Evolutionary conservation across 2,797 vertebrate species (phyloP).

Genomic region (Halcyon badia): DNA sequence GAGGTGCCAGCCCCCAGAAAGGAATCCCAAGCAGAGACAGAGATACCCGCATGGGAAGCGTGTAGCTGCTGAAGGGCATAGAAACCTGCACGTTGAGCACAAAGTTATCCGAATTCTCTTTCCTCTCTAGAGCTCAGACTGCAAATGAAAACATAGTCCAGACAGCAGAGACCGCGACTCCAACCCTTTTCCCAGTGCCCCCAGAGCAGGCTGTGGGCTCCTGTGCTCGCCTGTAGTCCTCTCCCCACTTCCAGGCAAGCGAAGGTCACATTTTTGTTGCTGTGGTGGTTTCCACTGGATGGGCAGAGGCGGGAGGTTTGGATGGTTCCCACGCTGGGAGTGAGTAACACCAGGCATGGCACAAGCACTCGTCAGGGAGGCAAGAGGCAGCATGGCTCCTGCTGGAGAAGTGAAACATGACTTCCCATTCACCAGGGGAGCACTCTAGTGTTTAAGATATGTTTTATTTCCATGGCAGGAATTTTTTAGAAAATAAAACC

Average conservation of each 20-base stretch:
- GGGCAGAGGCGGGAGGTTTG: too few species aligned
- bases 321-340: too few species aligned
- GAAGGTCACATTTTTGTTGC: too few species aligned
- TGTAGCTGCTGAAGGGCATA: rapidly evolving
- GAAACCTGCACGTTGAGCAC: neutral
- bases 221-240: too few species aligned
- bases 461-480: neutral
- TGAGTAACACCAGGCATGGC: too few species aligned
- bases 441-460: neutral
- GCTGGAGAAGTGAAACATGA: neutral
- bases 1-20: neutral
- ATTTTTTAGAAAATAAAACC: neutral
- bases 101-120: neutral
- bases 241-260: too few species aligned
- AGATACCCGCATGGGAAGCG: neutral
- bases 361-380: too few species aligned
- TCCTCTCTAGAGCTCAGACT: neutral
- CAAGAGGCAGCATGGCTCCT: neutral
- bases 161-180: too few species aligned
- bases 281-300: too few species aligned
- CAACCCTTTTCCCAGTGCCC: too few species aligned
- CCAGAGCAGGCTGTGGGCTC: too few species aligned
- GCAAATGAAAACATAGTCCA: neutral
- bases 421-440: neutral
- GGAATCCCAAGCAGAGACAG: neutral